Conservation (phyloP, 2,113 vertebrate genomes). For the Pyrgilauda ruficollis region DNA sequence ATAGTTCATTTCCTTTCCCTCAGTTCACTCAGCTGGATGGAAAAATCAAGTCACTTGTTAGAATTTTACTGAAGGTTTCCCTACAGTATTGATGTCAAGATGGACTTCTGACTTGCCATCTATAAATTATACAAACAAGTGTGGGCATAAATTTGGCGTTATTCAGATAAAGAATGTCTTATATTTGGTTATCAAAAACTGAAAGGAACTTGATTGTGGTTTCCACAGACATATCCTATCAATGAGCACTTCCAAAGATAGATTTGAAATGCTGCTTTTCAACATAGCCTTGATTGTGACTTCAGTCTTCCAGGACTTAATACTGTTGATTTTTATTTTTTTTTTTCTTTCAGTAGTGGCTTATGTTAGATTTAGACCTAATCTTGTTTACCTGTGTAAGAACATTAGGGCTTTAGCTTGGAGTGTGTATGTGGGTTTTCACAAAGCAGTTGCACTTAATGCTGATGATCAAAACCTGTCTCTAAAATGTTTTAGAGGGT, state of each 20-base stretch:
- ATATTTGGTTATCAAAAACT: not conserved
- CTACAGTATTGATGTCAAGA: not conserved
- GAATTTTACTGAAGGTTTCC: not conserved
- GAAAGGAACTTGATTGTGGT: not conserved
- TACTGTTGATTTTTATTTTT: not conserved
- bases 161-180: not conserved
- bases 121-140: not conserved
- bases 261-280: not conserved
- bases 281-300: not conserved
- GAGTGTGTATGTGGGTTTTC: not conserved
- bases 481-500: constrained; percentile 81
- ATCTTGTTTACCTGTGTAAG: not conserved
- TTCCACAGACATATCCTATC: not conserved
- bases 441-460: not conserved
- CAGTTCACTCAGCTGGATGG: not conserved
- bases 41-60: not conserved
- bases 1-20: not conserved
- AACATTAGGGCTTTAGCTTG: not conserved
- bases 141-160: not conserved
- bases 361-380: not conserved
- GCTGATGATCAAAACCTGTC: constrained; percentile 17
- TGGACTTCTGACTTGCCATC: not conserved
- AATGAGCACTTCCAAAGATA: not conserved
- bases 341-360: not conserved
- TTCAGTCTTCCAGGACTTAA: not conserved